Conservation (phyloP, 1,140 invertebrate genomes). For the Drosophila setifemur region DNA sequence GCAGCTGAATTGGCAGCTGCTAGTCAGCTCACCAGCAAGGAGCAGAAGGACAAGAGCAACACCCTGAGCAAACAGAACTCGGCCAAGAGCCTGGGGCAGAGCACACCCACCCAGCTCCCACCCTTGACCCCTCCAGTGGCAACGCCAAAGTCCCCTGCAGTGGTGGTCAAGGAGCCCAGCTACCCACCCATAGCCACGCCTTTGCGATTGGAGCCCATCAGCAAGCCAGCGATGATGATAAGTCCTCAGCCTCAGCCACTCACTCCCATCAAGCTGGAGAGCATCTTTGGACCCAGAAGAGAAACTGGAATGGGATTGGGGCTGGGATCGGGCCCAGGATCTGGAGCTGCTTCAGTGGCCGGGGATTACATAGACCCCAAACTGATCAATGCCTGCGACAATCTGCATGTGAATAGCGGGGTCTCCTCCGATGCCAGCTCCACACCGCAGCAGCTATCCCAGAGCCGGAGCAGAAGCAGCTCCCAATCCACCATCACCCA, state of each 20-base stretch:
- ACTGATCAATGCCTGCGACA: slow-evolving; percentile 80
- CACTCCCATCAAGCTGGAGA: slow-evolving; percentile 59
- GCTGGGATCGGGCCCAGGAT: not conserved
- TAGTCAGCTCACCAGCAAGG: slow-evolving; percentile 67
- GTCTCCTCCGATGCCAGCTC: slow-evolving; percentile 48
- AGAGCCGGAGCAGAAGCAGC: slow-evolving; percentile 57
- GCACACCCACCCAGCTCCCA: slow-evolving; percentile 28
- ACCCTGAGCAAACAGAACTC: slow-evolving; percentile 79
- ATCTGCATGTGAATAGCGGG: slow-evolving; percentile 62
- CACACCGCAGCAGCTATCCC: slow-evolving; percentile 47
- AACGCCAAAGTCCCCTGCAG: not conserved
- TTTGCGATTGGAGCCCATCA: slow-evolving; percentile 50
- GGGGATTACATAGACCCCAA: slow-evolving; percentile 77
- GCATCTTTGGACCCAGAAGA: slow-evolving; percentile 44
- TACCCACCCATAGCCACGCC: slow-evolving; percentile 34
- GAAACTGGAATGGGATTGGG: not conserved
- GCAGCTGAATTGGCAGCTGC: slow-evolving; percentile 30
- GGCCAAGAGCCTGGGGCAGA: slow-evolving; percentile 62
- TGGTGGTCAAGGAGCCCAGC: slow-evolving; percentile 31
- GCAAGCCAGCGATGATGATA: slow-evolving; percentile 22
- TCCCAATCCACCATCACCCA: slow-evolving; percentile 65
- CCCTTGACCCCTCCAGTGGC: slow-evolving; percentile 40
- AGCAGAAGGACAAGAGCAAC: slow-evolving; percentile 81
- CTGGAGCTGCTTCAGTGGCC: not conserved
- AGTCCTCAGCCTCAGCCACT: slow-evolving; percentile 2